Conservation (phyloP, 2,113 vertebrate species). For the Bambusicola thoracicus region DNA sequence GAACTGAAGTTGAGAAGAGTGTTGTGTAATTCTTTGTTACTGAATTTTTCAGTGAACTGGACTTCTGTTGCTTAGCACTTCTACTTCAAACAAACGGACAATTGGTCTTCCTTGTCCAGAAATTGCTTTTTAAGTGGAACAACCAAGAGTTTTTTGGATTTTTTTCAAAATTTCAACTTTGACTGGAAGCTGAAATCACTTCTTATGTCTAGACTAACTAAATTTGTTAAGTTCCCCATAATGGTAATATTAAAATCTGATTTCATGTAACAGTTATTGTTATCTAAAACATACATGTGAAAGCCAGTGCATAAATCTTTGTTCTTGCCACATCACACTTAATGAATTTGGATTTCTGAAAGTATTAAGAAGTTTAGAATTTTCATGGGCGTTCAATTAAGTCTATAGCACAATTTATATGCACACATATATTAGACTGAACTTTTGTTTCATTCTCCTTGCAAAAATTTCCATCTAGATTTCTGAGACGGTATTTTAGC, state of each 20-base stretch:
- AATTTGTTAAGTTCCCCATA: neutral
- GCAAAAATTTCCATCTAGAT: neutral
- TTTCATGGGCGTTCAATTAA: neutral
- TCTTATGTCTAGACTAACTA: neutral
- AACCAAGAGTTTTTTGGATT: neutral
- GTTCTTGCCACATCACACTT: neutral
- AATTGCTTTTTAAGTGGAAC: neutral
- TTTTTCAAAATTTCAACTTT: neutral
- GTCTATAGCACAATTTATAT: neutral
- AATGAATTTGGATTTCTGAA: neutral
- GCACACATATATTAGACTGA: fast-evolving
- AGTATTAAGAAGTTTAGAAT: neutral
- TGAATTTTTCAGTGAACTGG: neutral
- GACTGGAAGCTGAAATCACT: neutral
- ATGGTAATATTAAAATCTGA: neutral
- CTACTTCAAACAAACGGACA: neutral
- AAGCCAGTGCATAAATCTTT: neutral
- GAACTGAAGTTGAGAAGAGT: neutral
- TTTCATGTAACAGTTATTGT: neutral
- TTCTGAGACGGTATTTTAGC: neutral
- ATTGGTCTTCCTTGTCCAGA: neutral
- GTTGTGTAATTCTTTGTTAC: neutral
- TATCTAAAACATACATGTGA: neutral
- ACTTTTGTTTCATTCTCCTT: neutral
- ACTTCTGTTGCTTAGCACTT: neutral